Evolutionary conservation across 2,888 invertebrate genomes (phyloP).

Genomic region (Lacanobia wlatinum): DNA sequence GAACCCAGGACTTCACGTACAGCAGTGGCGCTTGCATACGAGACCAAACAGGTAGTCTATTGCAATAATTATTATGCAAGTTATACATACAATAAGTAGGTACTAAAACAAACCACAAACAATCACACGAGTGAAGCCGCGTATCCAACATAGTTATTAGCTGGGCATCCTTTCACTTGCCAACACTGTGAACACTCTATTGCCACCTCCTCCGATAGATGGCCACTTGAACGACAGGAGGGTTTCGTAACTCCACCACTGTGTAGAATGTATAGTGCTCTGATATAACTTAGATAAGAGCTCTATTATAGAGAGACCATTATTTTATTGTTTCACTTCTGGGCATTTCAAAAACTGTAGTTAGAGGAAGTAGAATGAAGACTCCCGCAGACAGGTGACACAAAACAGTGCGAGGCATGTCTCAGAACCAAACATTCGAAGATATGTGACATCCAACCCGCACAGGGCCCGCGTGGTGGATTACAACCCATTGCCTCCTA

Average conservation of each 20-base stretch:
- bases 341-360: neutral
- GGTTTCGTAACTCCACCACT: conserved; percentile 45
- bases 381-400: no score
- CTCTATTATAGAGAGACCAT: conserved; percentile 10
- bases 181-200: neutral
- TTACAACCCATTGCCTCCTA: no score
- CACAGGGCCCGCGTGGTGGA: no score
- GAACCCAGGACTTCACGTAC: no score
- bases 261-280: conserved; percentile 30
- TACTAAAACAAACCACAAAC: conserved; percentile 1
- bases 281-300: conserved; percentile 22
- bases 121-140: neutral
- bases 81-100: conserved; percentile 3
- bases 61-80: neutral
- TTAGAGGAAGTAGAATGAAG: no score
- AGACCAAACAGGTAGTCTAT: no score
- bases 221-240: conserved; percentile 34
- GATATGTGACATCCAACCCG: no score
- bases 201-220: conserved; percentile 26
- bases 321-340: conserved; percentile 10
- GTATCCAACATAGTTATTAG: conserved; percentile 28
- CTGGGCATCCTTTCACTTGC: conserved; percentile 56
- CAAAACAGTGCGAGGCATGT: no score
- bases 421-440: no score
- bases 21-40: no score